Percentiles rank a stretch among this genome's conserved stretches.
Evolutionary conservation across 2,888 invertebrate species (phyloP).

Genomic region (Stenodera caucasica): DNA sequence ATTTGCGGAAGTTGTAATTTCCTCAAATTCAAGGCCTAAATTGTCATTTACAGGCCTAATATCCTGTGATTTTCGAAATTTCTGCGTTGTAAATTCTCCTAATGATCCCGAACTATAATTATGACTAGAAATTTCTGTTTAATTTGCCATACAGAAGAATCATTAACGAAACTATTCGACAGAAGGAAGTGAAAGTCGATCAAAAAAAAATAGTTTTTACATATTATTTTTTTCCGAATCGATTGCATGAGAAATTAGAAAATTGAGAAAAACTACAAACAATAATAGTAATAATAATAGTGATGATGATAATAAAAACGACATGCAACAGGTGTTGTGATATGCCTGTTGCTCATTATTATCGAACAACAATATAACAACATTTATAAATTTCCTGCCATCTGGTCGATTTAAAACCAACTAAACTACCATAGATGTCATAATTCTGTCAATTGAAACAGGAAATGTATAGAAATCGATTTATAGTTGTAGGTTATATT

Average conservation of each 20-base stretch:
- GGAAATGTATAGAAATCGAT: not conserved
- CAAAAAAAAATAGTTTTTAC: not conserved
- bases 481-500: not conserved
- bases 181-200: slow-evolving; percentile 6
- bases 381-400: not conserved
- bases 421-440: not conserved
- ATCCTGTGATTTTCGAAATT: not conserved
- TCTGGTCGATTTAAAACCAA: not conserved
- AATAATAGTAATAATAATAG: not conserved
- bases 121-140: not conserved
- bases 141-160: not conserved
- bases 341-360: not conserved
- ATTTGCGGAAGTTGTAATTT: not conserved
- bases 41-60: not conserved
- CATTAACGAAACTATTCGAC: not conserved
- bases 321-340: not conserved
- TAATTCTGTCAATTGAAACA: too few species aligned
- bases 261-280: not conserved
- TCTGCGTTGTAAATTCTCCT: too few species aligned
- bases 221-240: not conserved
- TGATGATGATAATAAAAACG: not conserved
- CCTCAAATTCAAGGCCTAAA: not conserved
- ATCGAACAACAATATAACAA: not conserved
- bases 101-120: too few species aligned
- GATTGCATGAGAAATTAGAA: slow-evolving; percentile 5